Evolutionary conservation across 2,888 invertebrate species (phyloP).

Genomic region (Habrosyne pyritoides): DNA sequence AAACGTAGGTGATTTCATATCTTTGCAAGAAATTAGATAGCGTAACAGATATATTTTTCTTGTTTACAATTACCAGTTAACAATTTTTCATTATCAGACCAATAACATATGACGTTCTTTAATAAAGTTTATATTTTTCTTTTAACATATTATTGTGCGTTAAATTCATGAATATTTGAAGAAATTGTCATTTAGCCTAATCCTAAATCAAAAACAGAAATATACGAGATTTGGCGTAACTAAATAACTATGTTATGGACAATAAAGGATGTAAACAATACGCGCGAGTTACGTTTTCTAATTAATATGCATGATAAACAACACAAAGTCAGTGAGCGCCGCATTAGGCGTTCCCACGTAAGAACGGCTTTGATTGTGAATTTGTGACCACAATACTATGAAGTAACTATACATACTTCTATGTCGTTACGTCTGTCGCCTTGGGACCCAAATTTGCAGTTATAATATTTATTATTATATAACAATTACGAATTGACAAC

Average conservation of each 20-base stretch:
- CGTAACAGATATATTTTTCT: background rate
- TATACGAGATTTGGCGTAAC: constrained; percentile 20
- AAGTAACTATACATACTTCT: background rate
- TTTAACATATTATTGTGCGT: too few relatives aligned
- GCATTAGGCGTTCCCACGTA: constrained; percentile 18
- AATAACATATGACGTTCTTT: too few relatives aligned
- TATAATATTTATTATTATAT: constrained; percentile 2
- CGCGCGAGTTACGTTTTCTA: constrained; percentile 31
- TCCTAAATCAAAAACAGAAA: constrained; percentile 17
- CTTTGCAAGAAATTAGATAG: background rate
- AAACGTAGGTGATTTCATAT: background rate
- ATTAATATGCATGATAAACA: constrained; percentile 28
- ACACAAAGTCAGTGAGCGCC: constrained; percentile 7
- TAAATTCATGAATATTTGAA: too few relatives aligned
- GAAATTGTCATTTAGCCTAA: too few relatives aligned
- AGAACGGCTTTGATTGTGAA: background rate
- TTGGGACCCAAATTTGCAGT: background rate
- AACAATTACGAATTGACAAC: background rate
- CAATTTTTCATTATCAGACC: too few relatives aligned
- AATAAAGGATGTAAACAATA: constrained; percentile 33
- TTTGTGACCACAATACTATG: background rate
- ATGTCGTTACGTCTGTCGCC: background rate
- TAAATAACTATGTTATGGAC: constrained; percentile 15
- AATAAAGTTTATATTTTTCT: constrained; percentile 9
- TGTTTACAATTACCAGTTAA: background rate